These are phyloP conservation scores for Caenorhabditis wallacei DNA, from an alignment of 2,888 invertebrate genomes.

Conservation along the genomic window DNA sequence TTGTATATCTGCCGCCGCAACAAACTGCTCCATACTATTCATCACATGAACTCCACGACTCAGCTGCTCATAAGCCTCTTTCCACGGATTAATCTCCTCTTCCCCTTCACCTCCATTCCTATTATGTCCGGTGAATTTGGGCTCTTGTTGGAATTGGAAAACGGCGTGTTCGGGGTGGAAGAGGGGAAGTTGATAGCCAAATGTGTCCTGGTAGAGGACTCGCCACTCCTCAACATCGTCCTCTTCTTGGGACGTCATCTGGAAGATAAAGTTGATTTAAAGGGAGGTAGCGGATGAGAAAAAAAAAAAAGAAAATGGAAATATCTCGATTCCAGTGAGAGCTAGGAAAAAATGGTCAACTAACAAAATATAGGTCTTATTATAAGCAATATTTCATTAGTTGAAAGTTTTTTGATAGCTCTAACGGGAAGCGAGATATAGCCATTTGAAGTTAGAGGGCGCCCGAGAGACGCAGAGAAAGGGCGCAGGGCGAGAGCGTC, in stretches of 20 bases:
- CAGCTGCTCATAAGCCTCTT: slow-evolving; percentile 96
- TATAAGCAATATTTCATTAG: too few relatives aligned
- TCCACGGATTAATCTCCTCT: slow-evolving; percentile 91
- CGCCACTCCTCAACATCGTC: slow-evolving; percentile 93
- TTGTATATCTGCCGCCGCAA: slow-evolving; percentile 75
- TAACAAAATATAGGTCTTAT: too few relatives aligned
- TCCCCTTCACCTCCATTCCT: slow-evolving; percentile 84
- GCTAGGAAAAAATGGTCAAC: too few relatives aligned
- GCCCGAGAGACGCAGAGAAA: too few relatives aligned
- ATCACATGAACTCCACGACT: slow-evolving; percentile 81
- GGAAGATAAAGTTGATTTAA: slow-evolving; percentile 1
- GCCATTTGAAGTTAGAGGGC: too few relatives aligned
- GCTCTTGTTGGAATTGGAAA: slow-evolving; percentile 90
- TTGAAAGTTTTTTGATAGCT: too few relatives aligned
- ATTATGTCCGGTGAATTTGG: slow-evolving; percentile 85
- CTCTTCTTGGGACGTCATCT: slow-evolving; percentile 47
- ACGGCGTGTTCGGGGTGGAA: slow-evolving; percentile 92
- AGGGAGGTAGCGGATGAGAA: too few relatives aligned
- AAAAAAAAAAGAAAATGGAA: too few relatives aligned
- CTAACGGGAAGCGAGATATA: too few relatives aligned
- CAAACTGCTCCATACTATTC: slow-evolving; percentile 69
- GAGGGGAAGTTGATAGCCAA: slow-evolving; percentile 95
- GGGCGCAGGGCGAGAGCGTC: too few relatives aligned
- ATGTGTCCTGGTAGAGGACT: slow-evolving; percentile 94
- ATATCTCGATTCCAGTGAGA: too few relatives aligned